These are phyloP conservation scores for Sepiola atlantica DNA, from an alignment of 2,888 invertebrate genomes.

Conservation along the genomic window DNA sequence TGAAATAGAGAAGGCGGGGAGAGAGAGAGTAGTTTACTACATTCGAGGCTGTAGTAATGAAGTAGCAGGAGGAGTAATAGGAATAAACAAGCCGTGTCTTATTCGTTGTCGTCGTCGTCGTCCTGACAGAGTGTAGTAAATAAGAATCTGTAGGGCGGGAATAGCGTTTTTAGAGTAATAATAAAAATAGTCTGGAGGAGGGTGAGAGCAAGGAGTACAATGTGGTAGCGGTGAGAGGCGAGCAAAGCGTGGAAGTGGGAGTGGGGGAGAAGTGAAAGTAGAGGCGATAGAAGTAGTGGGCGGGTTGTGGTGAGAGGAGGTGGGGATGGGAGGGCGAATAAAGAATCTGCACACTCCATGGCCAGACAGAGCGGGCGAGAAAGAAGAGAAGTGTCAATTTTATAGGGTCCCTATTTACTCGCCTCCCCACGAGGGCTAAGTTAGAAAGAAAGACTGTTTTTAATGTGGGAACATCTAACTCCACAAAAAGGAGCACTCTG, in stretches of 20 bases:
- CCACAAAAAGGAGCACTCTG: no score
- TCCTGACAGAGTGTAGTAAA: not conserved
- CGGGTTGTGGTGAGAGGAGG: not conserved
- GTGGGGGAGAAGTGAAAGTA: not conserved
- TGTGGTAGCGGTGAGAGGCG: not conserved
- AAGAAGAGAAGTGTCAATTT: conserved; percentile 32
- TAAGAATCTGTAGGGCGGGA: not conserved
- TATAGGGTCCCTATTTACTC: not conserved
- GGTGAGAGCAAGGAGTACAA: conserved; percentile 33
- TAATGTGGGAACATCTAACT: no score
- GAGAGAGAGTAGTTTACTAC: not conserved
- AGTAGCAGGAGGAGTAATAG: conserved; percentile 5
- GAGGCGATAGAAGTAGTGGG: conserved; percentile 15
- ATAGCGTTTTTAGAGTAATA: not conserved
- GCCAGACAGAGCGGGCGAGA: not conserved
- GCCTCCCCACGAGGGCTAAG: no score
- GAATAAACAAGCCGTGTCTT: not conserved
- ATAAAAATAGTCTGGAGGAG: not conserved
- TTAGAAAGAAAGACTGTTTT: no score
- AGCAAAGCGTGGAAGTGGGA: not conserved
- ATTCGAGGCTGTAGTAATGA: not conserved
- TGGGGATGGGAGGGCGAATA: not conserved
- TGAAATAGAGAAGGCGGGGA: not conserved
- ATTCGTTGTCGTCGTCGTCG: not conserved
- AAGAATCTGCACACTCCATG: not conserved